Evolutionary conservation across 2,113 vertebrate species (phyloP).

Genomic region (Cairina moschata): DNA sequence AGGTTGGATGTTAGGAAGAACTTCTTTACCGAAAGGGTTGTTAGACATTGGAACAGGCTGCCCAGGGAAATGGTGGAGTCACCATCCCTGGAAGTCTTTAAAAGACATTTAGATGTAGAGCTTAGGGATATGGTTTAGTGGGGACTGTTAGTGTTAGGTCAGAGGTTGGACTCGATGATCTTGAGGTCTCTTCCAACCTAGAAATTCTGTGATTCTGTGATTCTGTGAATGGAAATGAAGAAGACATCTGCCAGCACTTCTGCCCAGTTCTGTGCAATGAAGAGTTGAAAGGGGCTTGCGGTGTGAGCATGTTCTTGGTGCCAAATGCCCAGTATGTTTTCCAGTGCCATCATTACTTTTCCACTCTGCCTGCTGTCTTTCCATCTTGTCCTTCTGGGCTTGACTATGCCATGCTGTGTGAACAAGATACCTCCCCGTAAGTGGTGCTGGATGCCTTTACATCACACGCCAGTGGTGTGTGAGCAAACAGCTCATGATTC

Average conservation of each 20-base stretch:
- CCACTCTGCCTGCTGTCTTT: not conserved
- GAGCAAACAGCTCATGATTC: not conserved
- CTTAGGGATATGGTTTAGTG: too few relatives aligned
- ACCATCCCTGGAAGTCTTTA: too few relatives aligned
- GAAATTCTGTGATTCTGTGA: too few relatives aligned
- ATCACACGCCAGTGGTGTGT: not conserved
- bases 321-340: not conserved
- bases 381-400: not conserved
- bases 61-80: too few relatives aligned
- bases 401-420: not conserved
- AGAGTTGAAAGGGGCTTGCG: not conserved
- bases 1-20: too few relatives aligned
- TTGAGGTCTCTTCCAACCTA: too few relatives aligned
- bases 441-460: not conserved
- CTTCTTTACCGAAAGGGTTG: too few relatives aligned
- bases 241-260: not conserved
- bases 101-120: too few relatives aligned
- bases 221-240: not conserved
- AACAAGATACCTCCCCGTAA: not conserved
- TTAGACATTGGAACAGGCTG: too few relatives aligned
- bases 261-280: not conserved
- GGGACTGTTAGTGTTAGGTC: too few relatives aligned
- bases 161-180: too few relatives aligned
- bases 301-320: not conserved
- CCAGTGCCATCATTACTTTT: not conserved